These are phyloP conservation scores for Alosa sapidissima DNA, from an alignment of 2,797 vertebrate species.

Conservation along the genomic window DNA sequence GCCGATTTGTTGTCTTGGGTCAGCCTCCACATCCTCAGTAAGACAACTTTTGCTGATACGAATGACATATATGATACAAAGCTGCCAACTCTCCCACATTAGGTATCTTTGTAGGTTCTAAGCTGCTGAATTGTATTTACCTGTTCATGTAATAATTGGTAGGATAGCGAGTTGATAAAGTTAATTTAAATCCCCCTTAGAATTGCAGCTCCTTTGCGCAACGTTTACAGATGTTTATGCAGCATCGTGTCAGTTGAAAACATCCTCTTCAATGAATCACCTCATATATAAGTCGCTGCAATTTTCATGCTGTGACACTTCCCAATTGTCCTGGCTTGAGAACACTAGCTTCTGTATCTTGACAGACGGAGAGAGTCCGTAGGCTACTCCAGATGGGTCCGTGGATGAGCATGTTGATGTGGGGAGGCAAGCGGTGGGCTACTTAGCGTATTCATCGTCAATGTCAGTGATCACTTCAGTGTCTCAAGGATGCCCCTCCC, in stretches of 20 bases:
- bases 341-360: neutral
- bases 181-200: neutral
- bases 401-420: neutral
- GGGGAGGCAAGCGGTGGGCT: neutral
- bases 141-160: neutral
- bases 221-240: neutral
- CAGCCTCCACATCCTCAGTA: neutral
- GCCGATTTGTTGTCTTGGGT: neutral
- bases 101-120: neutral
- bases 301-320: neutral
- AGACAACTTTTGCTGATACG: neutral
- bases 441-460: neutral
- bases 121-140: neutral
- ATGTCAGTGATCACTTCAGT: slow-evolving; percentile 34
- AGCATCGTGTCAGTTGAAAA: neutral
- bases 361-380: neutral
- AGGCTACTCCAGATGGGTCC: neutral
- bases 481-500: slow-evolving; percentile 14
- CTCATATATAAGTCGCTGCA: neutral
- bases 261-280: neutral
- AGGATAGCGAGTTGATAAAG: neutral
- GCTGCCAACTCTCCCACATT: too few species aligned
- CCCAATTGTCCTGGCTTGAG: neutral
- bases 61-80: neutral
- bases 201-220: neutral